Evolutionary conservation across 53 echinoderm and acorn worm species (phyloP).

Genomic region (Mesocentrotus franciscanus): DNA sequence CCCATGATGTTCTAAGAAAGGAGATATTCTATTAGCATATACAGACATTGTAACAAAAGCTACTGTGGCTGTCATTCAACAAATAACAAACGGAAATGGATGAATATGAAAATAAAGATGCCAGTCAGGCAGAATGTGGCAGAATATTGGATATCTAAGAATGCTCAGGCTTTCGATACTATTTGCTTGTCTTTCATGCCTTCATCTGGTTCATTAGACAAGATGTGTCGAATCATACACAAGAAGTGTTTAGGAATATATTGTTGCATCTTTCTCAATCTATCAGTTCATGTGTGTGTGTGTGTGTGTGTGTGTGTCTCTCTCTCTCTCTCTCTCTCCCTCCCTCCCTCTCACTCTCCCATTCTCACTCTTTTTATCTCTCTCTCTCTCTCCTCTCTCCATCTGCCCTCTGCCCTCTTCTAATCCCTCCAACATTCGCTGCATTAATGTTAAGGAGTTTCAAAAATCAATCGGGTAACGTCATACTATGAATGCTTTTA

Average conservation of each 20-base stretch:
- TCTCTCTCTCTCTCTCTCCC: no score
- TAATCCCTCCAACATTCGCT: background rate
- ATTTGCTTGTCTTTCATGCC: background rate
- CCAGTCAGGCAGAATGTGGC: background rate
- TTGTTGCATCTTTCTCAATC: background rate
- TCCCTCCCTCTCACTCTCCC: no score
- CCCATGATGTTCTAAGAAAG: background rate
- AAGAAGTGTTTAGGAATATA: background rate
- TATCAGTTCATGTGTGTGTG: background rate
- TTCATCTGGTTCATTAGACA: background rate
- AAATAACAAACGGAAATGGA: background rate
- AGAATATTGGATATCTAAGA: background rate
- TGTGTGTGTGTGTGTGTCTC: no score
- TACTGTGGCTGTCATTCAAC: background rate
- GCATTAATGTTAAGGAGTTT: background rate
- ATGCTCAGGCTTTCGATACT: background rate
- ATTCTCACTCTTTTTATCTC: background rate
- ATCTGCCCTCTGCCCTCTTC: background rate
- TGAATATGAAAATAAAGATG: background rate
- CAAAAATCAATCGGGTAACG: conserved; percentile 14
- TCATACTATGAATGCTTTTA: conserved; percentile 18
- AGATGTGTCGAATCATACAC: background rate
- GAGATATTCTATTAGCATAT: background rate
- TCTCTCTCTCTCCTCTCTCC: background rate
- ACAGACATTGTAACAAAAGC: background rate